Evolutionary conservation across 2,113 vertebrate species (phyloP).

Genomic region (Symphodus melops): DNA sequence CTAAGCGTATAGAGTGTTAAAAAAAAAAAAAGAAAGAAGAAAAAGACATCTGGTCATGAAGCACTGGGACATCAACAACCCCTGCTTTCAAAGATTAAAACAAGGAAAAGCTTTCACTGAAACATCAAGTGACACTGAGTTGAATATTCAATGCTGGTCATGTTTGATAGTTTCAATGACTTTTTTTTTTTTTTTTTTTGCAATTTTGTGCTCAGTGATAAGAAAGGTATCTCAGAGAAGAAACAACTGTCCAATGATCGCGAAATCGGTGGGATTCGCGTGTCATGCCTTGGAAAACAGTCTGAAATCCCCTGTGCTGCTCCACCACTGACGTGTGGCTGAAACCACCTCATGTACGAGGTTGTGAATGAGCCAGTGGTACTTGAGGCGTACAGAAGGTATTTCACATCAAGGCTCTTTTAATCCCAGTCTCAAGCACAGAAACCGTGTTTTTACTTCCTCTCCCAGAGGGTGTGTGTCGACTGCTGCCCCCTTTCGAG

Average conservation of each 20-base stretch:
- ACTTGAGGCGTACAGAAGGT: conserved; percentile 77
- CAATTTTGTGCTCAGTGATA: conserved; percentile 83
- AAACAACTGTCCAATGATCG: conserved; percentile 71
- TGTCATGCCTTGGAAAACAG: conserved; percentile 84
- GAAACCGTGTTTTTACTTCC: conserved; percentile 81
- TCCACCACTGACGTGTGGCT: conserved; percentile 63
- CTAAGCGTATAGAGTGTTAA: conserved; percentile 74
- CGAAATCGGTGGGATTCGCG: conserved; percentile 84
- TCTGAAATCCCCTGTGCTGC: conserved; percentile 67
- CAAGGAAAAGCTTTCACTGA: conserved; percentile 74
- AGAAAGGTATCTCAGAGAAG: conserved; percentile 80
- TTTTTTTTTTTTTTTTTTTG: conserved; percentile 52
- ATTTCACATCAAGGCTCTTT: conserved; percentile 73
- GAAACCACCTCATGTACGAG: conserved; percentile 78
- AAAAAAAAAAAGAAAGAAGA: conserved; percentile 64
- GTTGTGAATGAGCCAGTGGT: conserved; percentile 80
- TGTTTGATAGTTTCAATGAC: conserved; percentile 64
- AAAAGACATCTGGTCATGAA: conserved; percentile 78
- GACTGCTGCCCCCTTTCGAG: conserved; percentile 61
- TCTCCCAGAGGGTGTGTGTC: conserved; percentile 60
- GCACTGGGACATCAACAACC: conserved; percentile 62
- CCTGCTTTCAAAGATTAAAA: conserved; percentile 77
- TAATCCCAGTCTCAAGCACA: conserved; percentile 75
- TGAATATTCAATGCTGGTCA: conserved; percentile 80
- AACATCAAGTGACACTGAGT: conserved; percentile 84